Evolutionary conservation across 53 echinoderm and acorn worm species (phyloP).

Genomic region (Temnopleurus reevesii): DNA sequence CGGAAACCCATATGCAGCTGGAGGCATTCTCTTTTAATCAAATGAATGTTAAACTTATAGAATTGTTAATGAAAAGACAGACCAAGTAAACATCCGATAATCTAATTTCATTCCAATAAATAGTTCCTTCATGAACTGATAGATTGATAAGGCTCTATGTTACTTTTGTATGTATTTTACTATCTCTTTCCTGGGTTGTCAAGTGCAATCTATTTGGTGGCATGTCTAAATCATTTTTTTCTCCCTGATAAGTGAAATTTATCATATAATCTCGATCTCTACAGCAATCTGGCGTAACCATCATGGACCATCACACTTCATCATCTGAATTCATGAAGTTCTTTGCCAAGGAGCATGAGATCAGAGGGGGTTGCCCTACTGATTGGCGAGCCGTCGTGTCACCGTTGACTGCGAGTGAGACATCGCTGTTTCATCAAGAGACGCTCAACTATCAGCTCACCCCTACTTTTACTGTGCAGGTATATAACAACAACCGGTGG

Average conservation of each 20-base stretch:
- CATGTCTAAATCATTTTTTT: too few species aligned
- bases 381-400: slow-evolving; percentile 74
- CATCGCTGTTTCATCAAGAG: slow-evolving; percentile 79
- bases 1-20: too few species aligned
- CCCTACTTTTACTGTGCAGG: slow-evolving; percentile 81
- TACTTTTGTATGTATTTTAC: neutral
- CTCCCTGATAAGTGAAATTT: too few species aligned
- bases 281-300: slow-evolving; percentile 74
- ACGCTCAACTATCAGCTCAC: slow-evolving; percentile 75
- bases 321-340: slow-evolving; percentile 73
- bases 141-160: too few species aligned
- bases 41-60: too few species aligned
- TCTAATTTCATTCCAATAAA: too few species aligned
- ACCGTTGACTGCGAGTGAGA: slow-evolving; percentile 69
- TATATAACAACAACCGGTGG: neutral
- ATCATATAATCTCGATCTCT: neutral
- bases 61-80: too few species aligned
- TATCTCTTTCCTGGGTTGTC: neutral
- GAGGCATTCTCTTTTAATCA: too few species aligned
- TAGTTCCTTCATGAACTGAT: too few species aligned
- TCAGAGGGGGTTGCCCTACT: slow-evolving; percentile 86
- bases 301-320: slow-evolving; percentile 81
- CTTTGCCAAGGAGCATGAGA: slow-evolving; percentile 75
- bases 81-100: too few species aligned
- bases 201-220: neutral